These are phyloP conservation scores for Oryzias celebensis DNA, from an alignment of 2,113 vertebrate genomes.

Conservation along the genomic window DNA sequence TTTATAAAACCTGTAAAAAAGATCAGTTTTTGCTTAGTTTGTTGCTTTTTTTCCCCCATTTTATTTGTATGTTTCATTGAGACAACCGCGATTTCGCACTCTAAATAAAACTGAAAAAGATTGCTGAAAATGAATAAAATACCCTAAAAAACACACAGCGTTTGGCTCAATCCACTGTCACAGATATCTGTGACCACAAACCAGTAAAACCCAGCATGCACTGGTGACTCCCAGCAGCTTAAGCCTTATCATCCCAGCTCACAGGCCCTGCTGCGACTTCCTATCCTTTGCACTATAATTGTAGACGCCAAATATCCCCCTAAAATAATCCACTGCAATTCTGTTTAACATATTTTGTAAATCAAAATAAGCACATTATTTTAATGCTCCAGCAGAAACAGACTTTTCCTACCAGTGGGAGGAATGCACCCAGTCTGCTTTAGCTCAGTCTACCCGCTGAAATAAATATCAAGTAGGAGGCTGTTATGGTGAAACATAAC, in stretches of 20 bases:
- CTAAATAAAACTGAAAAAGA: neutral
- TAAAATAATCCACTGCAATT: slow-evolving; percentile 15
- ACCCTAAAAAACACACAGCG: neutral
- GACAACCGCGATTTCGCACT: too few relatives aligned
- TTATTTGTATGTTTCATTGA: too few relatives aligned
- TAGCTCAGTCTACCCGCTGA: neutral
- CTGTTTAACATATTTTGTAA: slow-evolving; percentile 2
- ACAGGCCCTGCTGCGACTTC: slow-evolving; percentile 2
- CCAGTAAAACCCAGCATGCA: slow-evolving; percentile 4
- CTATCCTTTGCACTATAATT: slow-evolving; percentile 12
- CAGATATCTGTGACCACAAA: slow-evolving; percentile 8
- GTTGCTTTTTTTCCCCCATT: too few relatives aligned
- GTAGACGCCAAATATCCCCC: slow-evolving; percentile 12
- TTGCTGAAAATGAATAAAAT: neutral
- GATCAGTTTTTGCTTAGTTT: too few relatives aligned
- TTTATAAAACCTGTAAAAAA: neutral
- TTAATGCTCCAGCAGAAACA: neutral
- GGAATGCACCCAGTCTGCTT: neutral
- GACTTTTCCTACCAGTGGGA: slow-evolving; percentile 3
- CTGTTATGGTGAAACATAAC: neutral
- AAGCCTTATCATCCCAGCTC: slow-evolving; percentile 19
- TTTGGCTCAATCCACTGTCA: neutral
- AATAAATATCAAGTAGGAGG: neutral
- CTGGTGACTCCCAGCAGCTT: slow-evolving; percentile 17
- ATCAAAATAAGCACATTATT: neutral